A percentile compares a stretch with the other conserved stretches of the same genome.
phyloP scores from a whole-genome alignment of 2,797 vertebrate genomes.

The Myiothlypis chrysogaster region DNA sequence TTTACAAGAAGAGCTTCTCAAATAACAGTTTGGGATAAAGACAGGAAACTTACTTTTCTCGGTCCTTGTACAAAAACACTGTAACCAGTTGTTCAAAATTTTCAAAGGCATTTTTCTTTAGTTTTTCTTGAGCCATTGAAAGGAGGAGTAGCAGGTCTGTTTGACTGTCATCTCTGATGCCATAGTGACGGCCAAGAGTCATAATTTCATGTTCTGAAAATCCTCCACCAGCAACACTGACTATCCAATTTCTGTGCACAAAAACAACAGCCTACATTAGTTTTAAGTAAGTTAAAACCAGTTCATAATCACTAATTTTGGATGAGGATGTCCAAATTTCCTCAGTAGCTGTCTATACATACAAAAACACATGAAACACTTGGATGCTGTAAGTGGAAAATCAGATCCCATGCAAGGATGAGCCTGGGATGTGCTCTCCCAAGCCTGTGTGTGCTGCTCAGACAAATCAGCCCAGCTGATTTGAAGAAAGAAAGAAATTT shows the following conservation, averaged over 20 bases:
- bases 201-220: slow-evolving; percentile 87
- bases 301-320: not conserved
- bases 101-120: slow-evolving; percentile 85
- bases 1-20: not conserved
- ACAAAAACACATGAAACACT: not conserved
- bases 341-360: not conserved
- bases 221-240: slow-evolving; percentile 60
- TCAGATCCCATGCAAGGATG: not conserved
- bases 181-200: slow-evolving; percentile 81
- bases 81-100: slow-evolving; percentile 76
- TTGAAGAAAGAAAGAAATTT: not conserved
- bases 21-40: not conserved
- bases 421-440: not conserved
- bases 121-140: slow-evolving; percentile 79
- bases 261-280: slow-evolving; percentile 22
- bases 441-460: not conserved
- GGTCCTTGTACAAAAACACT: slow-evolving; percentile 78
- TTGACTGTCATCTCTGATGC: slow-evolving; percentile 55
- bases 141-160: slow-evolving; percentile 73
- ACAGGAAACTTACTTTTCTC: slow-evolving; percentile 76
- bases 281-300: not conserved
- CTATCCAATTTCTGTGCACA: slow-evolving; percentile 66
- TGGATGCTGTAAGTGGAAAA: not conserved
- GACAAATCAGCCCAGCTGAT: not conserved
- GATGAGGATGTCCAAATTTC: not conserved